Conservation (phyloP, 2,113 vertebrate species). For the Syngnathus typhle region DNA sequence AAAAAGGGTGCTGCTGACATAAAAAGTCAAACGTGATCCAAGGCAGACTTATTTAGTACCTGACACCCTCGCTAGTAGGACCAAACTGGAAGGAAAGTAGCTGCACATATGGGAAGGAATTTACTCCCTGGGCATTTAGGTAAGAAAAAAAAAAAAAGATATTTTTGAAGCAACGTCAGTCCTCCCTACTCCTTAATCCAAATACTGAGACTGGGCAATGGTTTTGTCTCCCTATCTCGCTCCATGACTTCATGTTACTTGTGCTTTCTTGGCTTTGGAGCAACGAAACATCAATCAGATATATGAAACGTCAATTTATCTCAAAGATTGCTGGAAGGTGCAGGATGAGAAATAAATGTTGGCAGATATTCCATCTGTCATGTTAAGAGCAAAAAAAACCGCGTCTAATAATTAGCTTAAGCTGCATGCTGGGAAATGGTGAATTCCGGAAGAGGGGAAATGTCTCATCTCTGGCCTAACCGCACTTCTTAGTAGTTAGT, state of each 20-base stretch:
- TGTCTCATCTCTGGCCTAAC: conserved; percentile 32
- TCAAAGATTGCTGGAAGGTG: conserved; percentile 30
- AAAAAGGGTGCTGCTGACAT: conserved; percentile 48
- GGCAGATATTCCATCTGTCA: conserved; percentile 25
- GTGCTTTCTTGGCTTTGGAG: conserved; percentile 46
- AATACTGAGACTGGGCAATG: conserved; percentile 39
- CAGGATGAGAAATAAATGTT: conserved; percentile 13
- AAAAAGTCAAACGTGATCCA: conserved; percentile 46
- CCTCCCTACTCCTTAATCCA: conserved; percentile 52
- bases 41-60: conserved; percentile 56
- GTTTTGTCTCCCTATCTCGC: conserved; percentile 33
- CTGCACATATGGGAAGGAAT: conserved; percentile 23
- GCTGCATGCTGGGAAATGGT: conserved; percentile 24
- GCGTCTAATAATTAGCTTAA: conserved; percentile 35
- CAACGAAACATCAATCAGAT: conserved; percentile 47
- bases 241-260: conserved; percentile 53
- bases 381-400: conserved; percentile 23
- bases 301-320: conserved; percentile 43
- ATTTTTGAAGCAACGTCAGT: conserved; percentile 38
- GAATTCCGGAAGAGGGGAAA: conserved; percentile 18
- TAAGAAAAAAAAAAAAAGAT: conserved; percentile 39
- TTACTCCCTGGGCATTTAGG: conserved; percentile 23
- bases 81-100: conserved; percentile 30
- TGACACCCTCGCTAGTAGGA: conserved; percentile 43
- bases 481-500: conserved; percentile 48